Evolutionary conservation across 1,140 invertebrate species (phyloP).

Genomic region (Papilio aristodemus): DNA sequence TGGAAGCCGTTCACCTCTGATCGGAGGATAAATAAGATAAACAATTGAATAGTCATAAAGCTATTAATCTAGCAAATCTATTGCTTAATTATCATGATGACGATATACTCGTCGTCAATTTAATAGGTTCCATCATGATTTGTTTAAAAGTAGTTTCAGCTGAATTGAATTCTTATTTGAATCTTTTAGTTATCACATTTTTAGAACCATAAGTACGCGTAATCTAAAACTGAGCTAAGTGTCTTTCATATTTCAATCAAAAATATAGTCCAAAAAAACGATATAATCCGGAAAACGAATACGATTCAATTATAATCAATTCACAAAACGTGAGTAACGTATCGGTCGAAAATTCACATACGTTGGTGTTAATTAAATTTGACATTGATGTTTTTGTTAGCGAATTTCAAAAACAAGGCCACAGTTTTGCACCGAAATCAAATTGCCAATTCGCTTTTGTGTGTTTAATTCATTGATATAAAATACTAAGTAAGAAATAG

Average conservation of each 20-base stretch:
- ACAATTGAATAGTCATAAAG: too few species aligned
- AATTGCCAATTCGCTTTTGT: conserved; percentile 2
- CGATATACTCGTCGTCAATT: too few species aligned
- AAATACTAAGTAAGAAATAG: not conserved
- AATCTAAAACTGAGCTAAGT: too few species aligned
- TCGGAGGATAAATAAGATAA: too few species aligned
- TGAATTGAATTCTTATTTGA: too few species aligned
- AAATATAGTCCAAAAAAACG: not conserved
- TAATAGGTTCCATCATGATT: too few species aligned
- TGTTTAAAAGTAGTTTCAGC: too few species aligned
- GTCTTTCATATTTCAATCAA: not conserved
- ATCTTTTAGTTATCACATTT: too few species aligned
- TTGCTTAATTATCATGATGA: too few species aligned
- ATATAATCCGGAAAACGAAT: not conserved
- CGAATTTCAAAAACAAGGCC: conserved; percentile 25
- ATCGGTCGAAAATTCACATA: conserved; percentile 13
- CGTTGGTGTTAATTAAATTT: conserved; percentile 27
- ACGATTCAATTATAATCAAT: not conserved
- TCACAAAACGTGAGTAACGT: conserved; percentile 6
- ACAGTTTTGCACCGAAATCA: conserved; percentile 13
- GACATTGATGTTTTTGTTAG: conserved; percentile 28
- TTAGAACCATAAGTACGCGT: too few species aligned
- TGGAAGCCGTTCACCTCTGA: too few species aligned
- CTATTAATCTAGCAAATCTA: too few species aligned
- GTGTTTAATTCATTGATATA: not conserved